Base-by-base conservation (phyloP, 1,140 invertebrate species). In the Trachymyrmex cornetzi region DNA sequence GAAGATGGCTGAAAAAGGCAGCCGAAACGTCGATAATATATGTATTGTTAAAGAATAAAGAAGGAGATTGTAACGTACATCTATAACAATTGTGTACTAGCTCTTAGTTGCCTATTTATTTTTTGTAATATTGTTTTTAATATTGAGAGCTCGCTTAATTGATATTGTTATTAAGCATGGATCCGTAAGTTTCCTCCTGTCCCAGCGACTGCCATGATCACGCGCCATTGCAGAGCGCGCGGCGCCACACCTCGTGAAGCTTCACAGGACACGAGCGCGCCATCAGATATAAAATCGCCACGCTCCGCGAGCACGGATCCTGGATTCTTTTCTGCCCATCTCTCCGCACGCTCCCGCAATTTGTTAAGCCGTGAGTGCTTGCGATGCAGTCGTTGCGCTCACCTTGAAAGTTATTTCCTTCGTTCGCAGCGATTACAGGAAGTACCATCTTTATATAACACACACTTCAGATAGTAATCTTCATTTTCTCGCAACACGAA, bases 251-350 rank as follows among this genome's bases (percentile, higher is more conserved):
- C 80, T 84, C 69, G 69, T 84, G 69, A 84, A 75, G 69, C 80
- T 84, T 84, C 80, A 84, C 80, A 75, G 80, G 80, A 84, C 80
- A 84, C 80, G 80, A 84, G 80, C 57, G 27, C 69, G 80, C 80
- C 80, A 84, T 84, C 80, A 84, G 69, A 84, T 84, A 84, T 84
- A 75, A 84, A 84, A 75, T 74, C 80, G 80, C 80, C 80, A 84
- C 80, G 80, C 80, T 84, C 9, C 38, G 4, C 55, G 69, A 75
- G 69, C 80, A 84, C 80, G 80, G 69, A 84, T 75, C 69, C 38
- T 55, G 38, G 38, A 84, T 84, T 84, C 69, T 75, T 84, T 84
- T 84, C 80, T 74, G 38, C 22, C 66, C 79, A 48, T 44, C 53
- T 82, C 79, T 67, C 79, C 55, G 80, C 69, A 84, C 80, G 80